phyloP scores from a whole-genome alignment of 2,888 invertebrate genomes.

The Noctua fimbriata region DNA sequence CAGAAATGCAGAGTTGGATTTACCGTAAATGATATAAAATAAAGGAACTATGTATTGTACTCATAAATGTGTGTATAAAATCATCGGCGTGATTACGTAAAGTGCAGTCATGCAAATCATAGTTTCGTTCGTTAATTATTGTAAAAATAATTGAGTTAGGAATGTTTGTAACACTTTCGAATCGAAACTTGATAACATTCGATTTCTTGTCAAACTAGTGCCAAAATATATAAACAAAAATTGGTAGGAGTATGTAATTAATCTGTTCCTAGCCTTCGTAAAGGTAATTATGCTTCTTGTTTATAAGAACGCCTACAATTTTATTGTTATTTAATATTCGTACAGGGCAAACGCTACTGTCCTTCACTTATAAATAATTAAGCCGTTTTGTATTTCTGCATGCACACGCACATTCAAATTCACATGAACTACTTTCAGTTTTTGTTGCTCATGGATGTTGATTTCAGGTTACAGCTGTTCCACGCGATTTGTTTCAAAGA shows the following conservation, averaged over 20 bases:
- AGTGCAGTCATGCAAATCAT: conserved; percentile 37
- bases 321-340: not conserved
- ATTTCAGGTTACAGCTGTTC: not conserved
- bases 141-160: conserved; percentile 23
- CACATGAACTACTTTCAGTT: not conserved
- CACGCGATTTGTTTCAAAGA: not conserved
- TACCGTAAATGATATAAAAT: not conserved
- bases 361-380: not conserved
- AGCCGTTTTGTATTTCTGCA: not conserved
- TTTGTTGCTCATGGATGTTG: not conserved
- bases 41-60: not conserved
- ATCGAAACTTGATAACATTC: conserved; percentile 14
- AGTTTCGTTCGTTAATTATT: conserved; percentile 45
- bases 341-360: not conserved
- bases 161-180: conserved; percentile 53
- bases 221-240: not conserved
- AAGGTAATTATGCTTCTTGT: not conserved
- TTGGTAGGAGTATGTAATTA: not conserved
- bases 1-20: not conserved
- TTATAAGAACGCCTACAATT: not conserved
- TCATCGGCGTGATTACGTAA: conserved; percentile 38
- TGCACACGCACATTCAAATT: not conserved
- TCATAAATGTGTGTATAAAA: conserved; percentile 18
- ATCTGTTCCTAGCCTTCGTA: not conserved
- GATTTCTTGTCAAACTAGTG: not conserved